Evolutionary conservation across 2,888 invertebrate genomes (phyloP), one percentile per base, ranked within the genome.

Genomic region (Meganola albula): DNA sequence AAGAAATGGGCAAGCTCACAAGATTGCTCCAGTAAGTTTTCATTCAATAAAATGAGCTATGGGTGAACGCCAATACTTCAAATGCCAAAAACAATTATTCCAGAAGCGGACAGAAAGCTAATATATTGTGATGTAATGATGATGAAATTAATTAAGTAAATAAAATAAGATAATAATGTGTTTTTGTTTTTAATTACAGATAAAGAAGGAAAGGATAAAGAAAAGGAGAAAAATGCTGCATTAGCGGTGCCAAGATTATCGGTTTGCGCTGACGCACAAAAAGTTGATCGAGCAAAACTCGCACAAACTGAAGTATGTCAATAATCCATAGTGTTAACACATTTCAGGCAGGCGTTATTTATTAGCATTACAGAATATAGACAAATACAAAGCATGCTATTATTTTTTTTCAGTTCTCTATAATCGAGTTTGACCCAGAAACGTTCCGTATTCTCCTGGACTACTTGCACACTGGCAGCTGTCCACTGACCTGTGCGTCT

Each of bases 391-490:
- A 16, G 16, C 4, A 16, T 5, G 16, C 6, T 16, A 16, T 16
- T 16, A 6, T 5, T 16, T 16, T 16, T 6, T 16, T 16, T 7
- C 85, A 93, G 92, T 97, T 97, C 83, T 94, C 94, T 49, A 96
- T 97, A 68, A 96, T 96, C 65, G 97, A 97, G 80, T 97, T 97
- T 77, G 97, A 97, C 80, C 93, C 96, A 24, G 96, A 97, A 51
- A 97, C 97, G 6, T 96, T 97, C 80, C 91, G 95, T 42, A 94
- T 95, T 56, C 88, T 97, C 2, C 84, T 97, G 74, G 96, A 97
- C 78, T 97, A 97, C 77, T 87, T 97, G 46, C 97, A 97, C 77
- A 96, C 96, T 9, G 96, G 97, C 37, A 95, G 95, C 37, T 97
- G 97, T 76, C 94, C 96, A 0, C 78, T 97, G 27, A 96, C 96